Evolutionary conservation across 2,113 vertebrate species (phyloP).

Genomic region (Ammospiza nelsoni): DNA sequence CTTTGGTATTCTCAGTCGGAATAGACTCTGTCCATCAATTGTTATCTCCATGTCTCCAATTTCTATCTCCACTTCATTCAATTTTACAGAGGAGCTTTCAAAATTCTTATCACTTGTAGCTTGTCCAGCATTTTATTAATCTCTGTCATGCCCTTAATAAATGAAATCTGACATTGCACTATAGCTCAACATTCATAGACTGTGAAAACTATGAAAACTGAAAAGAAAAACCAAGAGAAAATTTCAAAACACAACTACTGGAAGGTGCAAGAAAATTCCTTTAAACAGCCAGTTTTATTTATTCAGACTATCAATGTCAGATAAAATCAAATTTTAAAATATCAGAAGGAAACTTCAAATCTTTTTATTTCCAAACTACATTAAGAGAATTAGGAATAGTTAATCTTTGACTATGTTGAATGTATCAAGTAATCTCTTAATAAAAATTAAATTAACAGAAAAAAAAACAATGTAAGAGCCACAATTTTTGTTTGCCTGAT

Average conservation of each 20-base stretch:
- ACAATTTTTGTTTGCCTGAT: background rate
- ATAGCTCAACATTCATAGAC: background rate
- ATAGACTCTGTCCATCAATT: constrained; percentile 42
- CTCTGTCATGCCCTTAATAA: constrained; percentile 23
- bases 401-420: background rate
- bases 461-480: background rate
- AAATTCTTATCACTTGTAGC: constrained; percentile 26
- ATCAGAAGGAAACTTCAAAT: background rate
- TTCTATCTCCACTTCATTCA: constrained; percentile 40
- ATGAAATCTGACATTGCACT: background rate
- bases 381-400: background rate
- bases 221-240: background rate
- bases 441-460: background rate
- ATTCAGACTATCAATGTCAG: background rate
- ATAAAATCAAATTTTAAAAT: background rate
- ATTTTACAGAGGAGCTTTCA: constrained; percentile 13
- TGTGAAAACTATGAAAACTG: constrained; percentile 4
- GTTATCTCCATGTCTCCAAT: constrained; percentile 45
- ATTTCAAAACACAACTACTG: background rate
- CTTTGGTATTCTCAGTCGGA: constrained; percentile 21
- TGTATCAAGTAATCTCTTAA: background rate
- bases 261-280: background rate
- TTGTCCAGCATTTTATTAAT: constrained; percentile 53
- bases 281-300: background rate
- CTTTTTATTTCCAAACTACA: background rate